phyloP scores from a whole-genome alignment of 2,888 invertebrate genomes.

The Ethmia dodecea region DNA sequence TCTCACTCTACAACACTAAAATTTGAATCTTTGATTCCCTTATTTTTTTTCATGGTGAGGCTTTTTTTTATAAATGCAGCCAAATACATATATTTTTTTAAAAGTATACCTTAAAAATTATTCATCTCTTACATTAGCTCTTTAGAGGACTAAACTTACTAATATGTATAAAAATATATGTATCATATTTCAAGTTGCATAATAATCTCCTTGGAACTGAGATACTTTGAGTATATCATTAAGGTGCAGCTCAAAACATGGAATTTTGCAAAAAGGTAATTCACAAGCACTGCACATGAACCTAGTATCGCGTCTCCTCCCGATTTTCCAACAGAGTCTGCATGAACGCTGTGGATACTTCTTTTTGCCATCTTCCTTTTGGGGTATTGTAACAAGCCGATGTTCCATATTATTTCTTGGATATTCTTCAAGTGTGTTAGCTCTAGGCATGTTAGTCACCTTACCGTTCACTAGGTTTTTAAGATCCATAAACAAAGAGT shows the following conservation, averaged over 20 bases:
- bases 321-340: constrained; percentile 70
- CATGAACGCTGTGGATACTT: constrained; percentile 75
- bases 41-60: constrained; percentile 15
- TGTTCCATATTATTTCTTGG: constrained; percentile 52
- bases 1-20: too few relatives aligned
- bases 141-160: constrained; percentile 24
- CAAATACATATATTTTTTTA: constrained; percentile 6
- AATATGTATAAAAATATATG: constrained; percentile 15
- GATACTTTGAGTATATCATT: constrained; percentile 66
- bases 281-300: constrained; percentile 73
- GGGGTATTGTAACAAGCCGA: constrained; percentile 69
- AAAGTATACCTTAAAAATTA: constrained; percentile 21
- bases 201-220: constrained; percentile 65
- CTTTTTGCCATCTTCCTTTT: constrained; percentile 74
- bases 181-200: constrained; percentile 57
- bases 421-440: constrained; percentile 46
- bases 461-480: constrained; percentile 74
- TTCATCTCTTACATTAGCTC: constrained; percentile 27
- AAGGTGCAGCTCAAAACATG: constrained; percentile 70
- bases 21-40: constrained; percentile 46
- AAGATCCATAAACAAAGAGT: constrained; percentile 69
- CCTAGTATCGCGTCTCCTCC: constrained; percentile 65
- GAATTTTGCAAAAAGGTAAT: constrained; percentile 70
- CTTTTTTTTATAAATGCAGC: constrained; percentile 4
- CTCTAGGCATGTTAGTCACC: constrained; percentile 49